These are phyloP conservation scores for Montipora sp. DNA, from an alignment of 64 coral and sea anemone genomes.

Conservation along the genomic window DNA sequence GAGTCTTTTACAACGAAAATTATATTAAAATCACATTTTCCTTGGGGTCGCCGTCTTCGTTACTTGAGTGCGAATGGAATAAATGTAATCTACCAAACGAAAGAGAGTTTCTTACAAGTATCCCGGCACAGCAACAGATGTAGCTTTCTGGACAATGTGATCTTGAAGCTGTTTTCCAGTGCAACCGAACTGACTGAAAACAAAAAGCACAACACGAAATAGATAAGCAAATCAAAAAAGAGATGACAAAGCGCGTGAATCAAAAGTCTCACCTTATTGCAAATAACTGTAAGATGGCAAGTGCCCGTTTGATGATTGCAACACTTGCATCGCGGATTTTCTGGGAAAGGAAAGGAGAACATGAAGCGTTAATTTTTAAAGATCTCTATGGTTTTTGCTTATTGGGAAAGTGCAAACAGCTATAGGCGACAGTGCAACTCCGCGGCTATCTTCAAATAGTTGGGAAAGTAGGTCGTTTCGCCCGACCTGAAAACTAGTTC, in stretches of 20 bases:
- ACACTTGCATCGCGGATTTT: constrained; percentile 93
- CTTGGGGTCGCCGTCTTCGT: no score
- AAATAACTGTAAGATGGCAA: constrained; percentile 98
- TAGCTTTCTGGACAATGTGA: constrained; percentile 88
- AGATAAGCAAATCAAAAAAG: not conserved
- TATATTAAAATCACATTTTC: no score
- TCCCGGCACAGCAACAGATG: constrained; percentile 81
- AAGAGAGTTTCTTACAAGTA: constrained; percentile 87
- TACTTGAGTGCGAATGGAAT: no score
- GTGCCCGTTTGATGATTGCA: constrained; percentile 85
- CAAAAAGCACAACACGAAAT: not conserved
- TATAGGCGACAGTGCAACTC: no score
- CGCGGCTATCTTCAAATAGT: no score
- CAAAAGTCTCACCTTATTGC: constrained; percentile 87
- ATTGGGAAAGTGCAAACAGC: no score
- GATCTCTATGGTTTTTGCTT: no score
- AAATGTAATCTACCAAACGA: no score
- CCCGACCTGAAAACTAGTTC: no score
- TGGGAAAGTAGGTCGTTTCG: no score
- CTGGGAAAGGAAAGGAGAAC: constrained; percentile 38
- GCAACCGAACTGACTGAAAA: constrained; percentile 96
- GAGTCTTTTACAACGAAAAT: no score
- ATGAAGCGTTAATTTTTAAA: not conserved
- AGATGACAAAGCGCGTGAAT: no score
- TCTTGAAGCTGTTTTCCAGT: constrained; percentile 96